A percentile compares a stretch with the other conserved stretches of the same genome.
These are phyloP conservation scores for Austrolebias charrua DNA, from an alignment of 2,797 vertebrate genomes.

Conservation along the genomic window DNA sequence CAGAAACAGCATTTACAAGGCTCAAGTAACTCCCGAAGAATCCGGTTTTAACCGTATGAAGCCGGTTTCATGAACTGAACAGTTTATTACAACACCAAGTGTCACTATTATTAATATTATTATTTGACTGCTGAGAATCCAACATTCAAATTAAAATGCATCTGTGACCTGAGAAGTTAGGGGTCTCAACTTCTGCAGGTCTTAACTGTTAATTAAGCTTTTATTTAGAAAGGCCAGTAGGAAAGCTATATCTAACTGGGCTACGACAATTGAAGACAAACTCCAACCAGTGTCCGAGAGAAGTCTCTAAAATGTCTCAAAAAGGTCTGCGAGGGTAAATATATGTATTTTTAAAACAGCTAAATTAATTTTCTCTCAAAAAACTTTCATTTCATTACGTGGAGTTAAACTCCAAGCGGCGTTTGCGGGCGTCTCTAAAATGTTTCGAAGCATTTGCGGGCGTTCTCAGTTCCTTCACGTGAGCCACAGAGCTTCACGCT, in stretches of 20 bases:
- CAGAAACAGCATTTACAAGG: conserved; percentile 61
- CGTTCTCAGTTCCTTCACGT: too few relatives aligned
- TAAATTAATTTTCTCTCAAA: too few relatives aligned
- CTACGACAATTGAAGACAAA: too few relatives aligned
- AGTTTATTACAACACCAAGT: conserved; percentile 23
- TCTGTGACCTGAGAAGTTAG: conserved; percentile 14
- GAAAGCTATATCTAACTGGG: neutral
- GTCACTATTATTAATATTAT: conserved; percentile 17
- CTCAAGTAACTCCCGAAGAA: conserved; percentile 65
- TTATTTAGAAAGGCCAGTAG: conserved; percentile 12
- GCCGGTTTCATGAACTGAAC: conserved; percentile 13
- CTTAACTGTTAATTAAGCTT: conserved; percentile 14
- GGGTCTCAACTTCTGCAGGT: neutral
- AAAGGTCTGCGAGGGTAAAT: too few relatives aligned
- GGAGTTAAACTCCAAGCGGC: too few relatives aligned
- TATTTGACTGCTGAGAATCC: conserved; percentile 31
- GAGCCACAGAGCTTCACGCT: too few relatives aligned
- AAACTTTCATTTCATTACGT: too few relatives aligned
- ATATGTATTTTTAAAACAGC: too few relatives aligned
- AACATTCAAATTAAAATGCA: conserved; percentile 3
- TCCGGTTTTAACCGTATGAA: conserved; percentile 38
- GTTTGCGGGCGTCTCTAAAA: too few relatives aligned
- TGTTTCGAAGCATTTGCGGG: too few relatives aligned
- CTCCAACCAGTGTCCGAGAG: too few relatives aligned
- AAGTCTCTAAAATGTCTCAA: too few relatives aligned